Evolutionary conservation across 2,888 invertebrate species (phyloP).

Genomic region (Tineola bisselliella): DNA sequence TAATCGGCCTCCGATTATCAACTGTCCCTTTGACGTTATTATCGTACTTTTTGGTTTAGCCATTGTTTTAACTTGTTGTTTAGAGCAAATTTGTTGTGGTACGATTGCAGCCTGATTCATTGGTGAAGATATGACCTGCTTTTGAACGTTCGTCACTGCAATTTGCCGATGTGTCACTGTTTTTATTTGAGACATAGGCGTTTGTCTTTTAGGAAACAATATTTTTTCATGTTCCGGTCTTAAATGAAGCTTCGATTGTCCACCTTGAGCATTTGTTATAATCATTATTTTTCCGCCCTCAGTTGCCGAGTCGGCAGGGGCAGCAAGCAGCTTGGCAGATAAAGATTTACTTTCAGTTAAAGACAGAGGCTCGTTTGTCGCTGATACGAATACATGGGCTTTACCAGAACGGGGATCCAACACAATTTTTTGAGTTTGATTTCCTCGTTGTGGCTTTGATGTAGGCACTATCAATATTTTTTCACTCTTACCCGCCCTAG

Average conservation of each 20-base stretch:
- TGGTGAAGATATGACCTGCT: background rate
- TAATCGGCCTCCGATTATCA: conserved; percentile 58
- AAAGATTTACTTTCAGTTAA: conserved; percentile 42
- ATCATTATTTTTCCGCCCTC: conserved; percentile 70
- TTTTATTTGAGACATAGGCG: conserved; percentile 46
- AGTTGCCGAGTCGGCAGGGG: conserved; percentile 35
- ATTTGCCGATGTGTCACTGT: conserved; percentile 34
- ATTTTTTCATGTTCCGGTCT: conserved; percentile 71
- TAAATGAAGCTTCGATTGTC: conserved; percentile 68
- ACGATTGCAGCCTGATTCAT: background rate
- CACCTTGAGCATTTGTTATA: conserved; percentile 70
- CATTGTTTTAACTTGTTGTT: conserved; percentile 18
- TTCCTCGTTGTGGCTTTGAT: conserved; percentile 39
- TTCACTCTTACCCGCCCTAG: conserved; percentile 34
- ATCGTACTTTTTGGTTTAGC: conserved; percentile 60
- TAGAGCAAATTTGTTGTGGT: conserved; percentile 24
- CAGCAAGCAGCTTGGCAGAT: conserved; percentile 47
- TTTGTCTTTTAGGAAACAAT: conserved; percentile 63
- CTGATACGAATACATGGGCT: conserved; percentile 48
- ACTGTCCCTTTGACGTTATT: conserved; percentile 67
- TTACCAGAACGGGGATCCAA: conserved; percentile 59
- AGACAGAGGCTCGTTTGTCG: conserved; percentile 31
- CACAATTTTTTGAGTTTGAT: conserved; percentile 56
- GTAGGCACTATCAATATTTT: conserved; percentile 57
- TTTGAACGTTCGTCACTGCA: background rate